These are phyloP conservation scores for Patella ulyssiponensis DNA, from an alignment of 2,888 invertebrate genomes.

Conservation along the genomic window DNA sequence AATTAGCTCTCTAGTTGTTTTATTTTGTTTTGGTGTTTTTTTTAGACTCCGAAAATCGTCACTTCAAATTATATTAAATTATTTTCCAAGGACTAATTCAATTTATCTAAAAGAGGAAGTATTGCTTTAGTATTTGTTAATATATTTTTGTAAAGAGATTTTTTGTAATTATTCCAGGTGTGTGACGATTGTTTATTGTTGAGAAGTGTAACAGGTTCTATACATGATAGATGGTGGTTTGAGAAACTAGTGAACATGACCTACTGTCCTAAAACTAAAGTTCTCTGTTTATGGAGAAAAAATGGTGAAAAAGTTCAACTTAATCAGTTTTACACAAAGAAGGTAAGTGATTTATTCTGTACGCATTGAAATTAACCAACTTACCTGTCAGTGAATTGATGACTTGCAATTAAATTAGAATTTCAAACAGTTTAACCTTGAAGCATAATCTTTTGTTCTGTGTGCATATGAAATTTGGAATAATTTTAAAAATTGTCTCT, in stretches of 20 bases:
- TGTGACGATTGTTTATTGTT: constrained; percentile 88
- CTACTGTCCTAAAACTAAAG: constrained; percentile 97
- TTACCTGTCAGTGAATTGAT: too few species aligned
- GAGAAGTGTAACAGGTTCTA: constrained; percentile 75
- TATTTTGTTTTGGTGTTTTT: too few species aligned
- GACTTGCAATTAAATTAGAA: too few species aligned
- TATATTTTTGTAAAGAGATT: background rate
- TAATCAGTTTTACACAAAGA: constrained; percentile 98
- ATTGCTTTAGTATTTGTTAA: background rate
- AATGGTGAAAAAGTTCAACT: constrained; percentile 77
- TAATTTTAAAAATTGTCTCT: too few species aligned
- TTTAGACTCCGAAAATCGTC: too few species aligned
- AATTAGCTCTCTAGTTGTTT: too few species aligned
- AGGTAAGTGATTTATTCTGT: constrained; percentile 77
- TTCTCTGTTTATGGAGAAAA: constrained; percentile 96
- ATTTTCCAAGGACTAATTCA: background rate
- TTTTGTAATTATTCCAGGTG: constrained; percentile 79
- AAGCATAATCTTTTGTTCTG: too few species aligned
- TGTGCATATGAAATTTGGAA: too few species aligned
- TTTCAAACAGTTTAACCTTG: too few species aligned
- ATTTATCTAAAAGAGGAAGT: background rate
- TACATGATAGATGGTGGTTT: constrained; percentile 90
- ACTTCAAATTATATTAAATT: background rate
- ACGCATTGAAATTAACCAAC: too few species aligned
- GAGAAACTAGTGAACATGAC: constrained; percentile 99